A percentile compares a stretch with the other conserved stretches of the same genome.
phyloP scores from a whole-genome alignment of 92 coral and sea anemone genomes.

The Epizoanthus illoricatus region DNA sequence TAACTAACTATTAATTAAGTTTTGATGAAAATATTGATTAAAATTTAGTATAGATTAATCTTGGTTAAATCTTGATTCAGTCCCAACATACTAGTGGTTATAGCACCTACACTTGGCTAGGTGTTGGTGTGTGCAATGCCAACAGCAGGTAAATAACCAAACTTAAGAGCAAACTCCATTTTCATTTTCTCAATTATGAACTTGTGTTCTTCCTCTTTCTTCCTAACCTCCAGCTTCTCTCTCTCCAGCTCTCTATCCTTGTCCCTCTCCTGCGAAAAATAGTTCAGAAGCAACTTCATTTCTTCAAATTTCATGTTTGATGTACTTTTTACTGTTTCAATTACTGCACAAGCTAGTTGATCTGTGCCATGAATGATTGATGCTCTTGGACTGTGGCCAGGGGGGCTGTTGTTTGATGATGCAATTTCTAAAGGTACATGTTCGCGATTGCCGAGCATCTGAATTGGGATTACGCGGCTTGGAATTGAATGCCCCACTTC shows the following conservation, averaged over 20 bases:
- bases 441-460: not conserved
- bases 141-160: slow-evolving; percentile 21
- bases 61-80: no score
- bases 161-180: slow-evolving; percentile 43
- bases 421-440: not conserved
- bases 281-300: slow-evolving; percentile 32
- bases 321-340: slow-evolving; percentile 20
- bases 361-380: not conserved
- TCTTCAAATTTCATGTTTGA: slow-evolving; percentile 24
- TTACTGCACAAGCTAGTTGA: slow-evolving; percentile 15
- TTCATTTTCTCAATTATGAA: slow-evolving; percentile 30
- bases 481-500: not conserved
- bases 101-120: not conserved
- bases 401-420: not conserved
- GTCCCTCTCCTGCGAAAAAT: slow-evolving; percentile 23
- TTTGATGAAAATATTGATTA: no score
- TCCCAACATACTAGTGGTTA: no score
- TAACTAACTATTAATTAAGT: no score
- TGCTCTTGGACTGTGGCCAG: not conserved
- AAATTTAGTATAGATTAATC: no score
- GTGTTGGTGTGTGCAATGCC: slow-evolving; percentile 19
- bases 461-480: not conserved
- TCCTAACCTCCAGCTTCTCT: slow-evolving; percentile 20
- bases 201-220: slow-evolving; percentile 27
- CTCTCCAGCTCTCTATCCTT: slow-evolving; percentile 31